Evolutionary conservation across 1,140 invertebrate species (phyloP).

Genomic region (Solen grandis): DNA sequence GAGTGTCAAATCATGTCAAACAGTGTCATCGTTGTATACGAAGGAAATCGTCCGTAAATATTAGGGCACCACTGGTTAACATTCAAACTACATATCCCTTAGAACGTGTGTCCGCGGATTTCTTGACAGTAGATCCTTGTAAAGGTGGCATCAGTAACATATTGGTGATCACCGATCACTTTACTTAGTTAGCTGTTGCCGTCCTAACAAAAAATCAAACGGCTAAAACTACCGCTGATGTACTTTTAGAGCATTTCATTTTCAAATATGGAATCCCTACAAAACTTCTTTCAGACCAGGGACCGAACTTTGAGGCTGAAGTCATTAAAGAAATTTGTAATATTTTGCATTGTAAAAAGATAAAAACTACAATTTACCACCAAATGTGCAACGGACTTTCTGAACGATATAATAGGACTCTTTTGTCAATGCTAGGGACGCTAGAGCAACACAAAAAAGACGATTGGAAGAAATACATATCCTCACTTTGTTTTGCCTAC

Average conservation of each 20-base stretch:
- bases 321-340: constrained; percentile 24
- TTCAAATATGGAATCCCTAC: constrained; percentile 15
- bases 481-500: background rate
- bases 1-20: background rate
- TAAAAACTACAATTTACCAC: constrained; percentile 40
- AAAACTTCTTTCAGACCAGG: constrained; percentile 36
- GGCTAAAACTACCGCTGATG: constrained; percentile 44
- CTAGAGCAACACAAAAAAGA: constrained; percentile 31
- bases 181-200: constrained; percentile 38
- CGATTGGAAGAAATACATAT: constrained; percentile 42
- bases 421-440: constrained; percentile 34
- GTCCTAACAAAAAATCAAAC: constrained; percentile 39
- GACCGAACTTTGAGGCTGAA: constrained; percentile 40
- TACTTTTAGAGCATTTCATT: constrained; percentile 33
- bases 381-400: constrained; percentile 20
- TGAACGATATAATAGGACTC: background rate
- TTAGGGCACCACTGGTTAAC: constrained; percentile 10
- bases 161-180: constrained; percentile 42
- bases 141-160: constrained; percentile 28
- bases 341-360: constrained; percentile 10
- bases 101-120: constrained; percentile 24
- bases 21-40: constrained; percentile 5
- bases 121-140: constrained; percentile 25
- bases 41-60: constrained; percentile 5
- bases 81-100: background rate